Percentiles rank a stretch among this genome's conserved stretches.
Evolutionary conservation across 1,140 invertebrate species (phyloP).

Genomic region (Kradibia gibbosae): DNA sequence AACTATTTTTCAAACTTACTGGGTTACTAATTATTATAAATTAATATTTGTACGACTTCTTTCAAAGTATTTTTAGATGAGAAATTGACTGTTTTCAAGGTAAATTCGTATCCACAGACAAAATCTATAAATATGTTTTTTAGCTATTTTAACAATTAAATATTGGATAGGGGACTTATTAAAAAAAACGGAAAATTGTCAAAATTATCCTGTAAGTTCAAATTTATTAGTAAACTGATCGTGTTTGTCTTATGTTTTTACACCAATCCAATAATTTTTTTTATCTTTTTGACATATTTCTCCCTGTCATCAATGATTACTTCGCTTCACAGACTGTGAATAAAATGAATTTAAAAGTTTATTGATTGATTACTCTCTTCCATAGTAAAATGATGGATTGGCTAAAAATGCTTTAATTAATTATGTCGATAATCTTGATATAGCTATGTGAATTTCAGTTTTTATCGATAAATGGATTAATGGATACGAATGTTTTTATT

Average conservation of each 20-base stretch:
- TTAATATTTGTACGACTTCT: no score
- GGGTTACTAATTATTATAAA: no score
- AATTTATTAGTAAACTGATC: neutral
- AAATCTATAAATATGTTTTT: no score
- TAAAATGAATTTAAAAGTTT: slow-evolving; percentile 34
- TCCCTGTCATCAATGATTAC: slow-evolving; percentile 35
- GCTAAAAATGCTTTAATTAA: slow-evolving; percentile 47
- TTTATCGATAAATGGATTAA: slow-evolving; percentile 35
- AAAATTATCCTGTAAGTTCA: neutral
- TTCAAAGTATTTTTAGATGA: no score
- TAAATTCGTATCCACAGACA: no score
- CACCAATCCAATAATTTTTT: neutral
- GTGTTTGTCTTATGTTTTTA: neutral
- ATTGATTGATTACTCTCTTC: slow-evolving; percentile 39
- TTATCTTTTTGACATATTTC: slow-evolving; percentile 14
- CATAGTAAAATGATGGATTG: slow-evolving; percentile 44
- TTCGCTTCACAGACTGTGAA: slow-evolving; percentile 30
- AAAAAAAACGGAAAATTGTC: no score
- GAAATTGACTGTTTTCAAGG: no score
- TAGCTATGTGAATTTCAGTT: slow-evolving; percentile 14
- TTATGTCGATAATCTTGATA: slow-evolving; percentile 20
- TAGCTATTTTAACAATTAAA: no score
- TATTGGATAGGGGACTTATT: no score
- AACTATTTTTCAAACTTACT: no score
- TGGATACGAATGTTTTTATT: slow-evolving; percentile 36